These are phyloP conservation scores for Ephydatia muelleri DNA, from an alignment of 37 sponge, comb jelly and placozoan genomes.

Conservation along the genomic window DNA sequence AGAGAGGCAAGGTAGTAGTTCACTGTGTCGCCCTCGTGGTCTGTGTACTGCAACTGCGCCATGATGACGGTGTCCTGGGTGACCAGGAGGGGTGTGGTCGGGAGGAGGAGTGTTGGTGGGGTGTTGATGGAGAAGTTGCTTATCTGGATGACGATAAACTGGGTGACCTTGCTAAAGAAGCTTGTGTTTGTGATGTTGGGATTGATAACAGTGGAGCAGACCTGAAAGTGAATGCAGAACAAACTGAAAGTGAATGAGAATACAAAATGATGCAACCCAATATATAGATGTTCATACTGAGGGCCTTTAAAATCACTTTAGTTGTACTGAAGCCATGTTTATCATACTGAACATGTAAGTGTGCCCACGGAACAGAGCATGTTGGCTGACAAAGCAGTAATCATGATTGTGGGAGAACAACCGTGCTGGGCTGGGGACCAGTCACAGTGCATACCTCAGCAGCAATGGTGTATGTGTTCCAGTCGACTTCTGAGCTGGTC, in stretches of 20 bases:
- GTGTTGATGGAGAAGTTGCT: constrained; percentile 79
- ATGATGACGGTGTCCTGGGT: constrained; percentile 2
- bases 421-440: background rate
- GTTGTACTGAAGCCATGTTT: too few relatives aligned
- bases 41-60: constrained; percentile 45
- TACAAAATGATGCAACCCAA: too few relatives aligned
- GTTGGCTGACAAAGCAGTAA: too few relatives aligned
- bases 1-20: constrained; percentile 55
- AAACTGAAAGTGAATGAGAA: too few relatives aligned
- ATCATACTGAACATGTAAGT: too few relatives aligned
- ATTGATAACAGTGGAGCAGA: background rate
- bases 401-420: too few relatives aligned
- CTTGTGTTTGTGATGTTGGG: background rate
- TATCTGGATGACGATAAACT: constrained; percentile 58
- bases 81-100: constrained; percentile 27
- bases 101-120: constrained; percentile 56
- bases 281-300: too few relatives aligned
- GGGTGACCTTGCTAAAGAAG: background rate
- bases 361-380: too few relatives aligned
- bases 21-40: constrained; percentile 64
- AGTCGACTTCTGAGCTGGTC: constrained; percentile 47
- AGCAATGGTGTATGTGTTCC: constrained; percentile 46
- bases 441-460: constrained; percentile 36
- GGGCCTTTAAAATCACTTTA: too few relatives aligned
- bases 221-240: too few relatives aligned